Conservation (phyloP, 37 sponge, comb jelly and placozoan genomes). For the Spongilla lacustris region DNA sequence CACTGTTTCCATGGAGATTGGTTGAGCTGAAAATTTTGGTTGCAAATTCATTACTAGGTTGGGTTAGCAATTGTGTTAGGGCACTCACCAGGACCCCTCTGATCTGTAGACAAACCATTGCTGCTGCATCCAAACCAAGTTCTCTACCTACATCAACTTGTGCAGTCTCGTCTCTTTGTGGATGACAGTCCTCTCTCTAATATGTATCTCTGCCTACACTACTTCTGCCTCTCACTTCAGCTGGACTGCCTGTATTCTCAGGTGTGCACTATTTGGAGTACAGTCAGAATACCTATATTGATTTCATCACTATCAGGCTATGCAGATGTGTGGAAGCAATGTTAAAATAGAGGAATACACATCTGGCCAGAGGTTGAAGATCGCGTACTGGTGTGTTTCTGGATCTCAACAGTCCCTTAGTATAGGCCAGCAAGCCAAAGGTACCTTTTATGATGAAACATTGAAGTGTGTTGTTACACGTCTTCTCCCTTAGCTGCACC, state of each 20-base stretch:
- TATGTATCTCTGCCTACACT: slow-evolving; percentile 67
- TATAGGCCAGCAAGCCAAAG: slow-evolving; percentile 4
- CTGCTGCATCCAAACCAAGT: slow-evolving; percentile 56
- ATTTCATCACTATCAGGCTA: slow-evolving; percentile 9
- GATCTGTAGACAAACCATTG: slow-evolving; percentile 22
- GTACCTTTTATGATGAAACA: neutral
- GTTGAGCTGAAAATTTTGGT: slow-evolving; percentile 74
- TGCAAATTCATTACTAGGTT: slow-evolving; percentile 53
- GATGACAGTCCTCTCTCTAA: slow-evolving; percentile 69
- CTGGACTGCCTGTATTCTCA: slow-evolving; percentile 74
- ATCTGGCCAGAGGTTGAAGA: slow-evolving; percentile 42
- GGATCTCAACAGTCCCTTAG: slow-evolving; percentile 23
- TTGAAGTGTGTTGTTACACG: neutral
- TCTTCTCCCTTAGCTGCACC: too few species aligned
- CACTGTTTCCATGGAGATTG: slow-evolving; percentile 84
- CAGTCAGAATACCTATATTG: neutral
- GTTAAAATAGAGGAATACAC: slow-evolving; percentile 72
- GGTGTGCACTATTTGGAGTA: slow-evolving; percentile 7
- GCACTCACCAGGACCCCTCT: neutral
- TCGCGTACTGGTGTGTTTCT: slow-evolving; percentile 61
- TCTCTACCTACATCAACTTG: slow-evolving; percentile 70
- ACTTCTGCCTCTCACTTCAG: slow-evolving; percentile 72
- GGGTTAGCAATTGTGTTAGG: neutral
- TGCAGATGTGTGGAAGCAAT: slow-evolving; percentile 42
- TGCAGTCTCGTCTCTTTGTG: slow-evolving; percentile 85